Conservation (phyloP, 2,797 vertebrate species). For the Melanotaenia boesemani region DNA sequence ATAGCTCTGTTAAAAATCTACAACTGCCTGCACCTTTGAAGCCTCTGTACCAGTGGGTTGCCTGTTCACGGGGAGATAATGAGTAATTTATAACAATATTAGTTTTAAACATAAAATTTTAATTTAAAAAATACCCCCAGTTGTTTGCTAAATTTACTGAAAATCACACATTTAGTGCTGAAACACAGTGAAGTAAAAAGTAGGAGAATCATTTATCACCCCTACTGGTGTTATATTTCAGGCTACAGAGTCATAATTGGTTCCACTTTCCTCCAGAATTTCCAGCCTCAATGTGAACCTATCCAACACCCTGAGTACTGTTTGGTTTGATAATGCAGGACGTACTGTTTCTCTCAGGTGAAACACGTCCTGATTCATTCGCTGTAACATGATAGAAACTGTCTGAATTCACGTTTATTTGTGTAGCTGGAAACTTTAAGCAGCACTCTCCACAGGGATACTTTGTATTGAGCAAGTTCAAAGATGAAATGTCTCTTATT, state of each 20-base stretch:
- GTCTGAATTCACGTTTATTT: not conserved
- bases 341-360: not conserved
- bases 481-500: slow-evolving; percentile 6
- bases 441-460: not conserved
- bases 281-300: not conserved
- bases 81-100: too few species aligned
- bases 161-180: too few species aligned
- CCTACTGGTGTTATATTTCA: not conserved
- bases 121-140: too few species aligned
- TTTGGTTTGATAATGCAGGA: slow-evolving; percentile 10
- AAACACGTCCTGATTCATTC: not conserved
- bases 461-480: not conserved
- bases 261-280: not conserved
- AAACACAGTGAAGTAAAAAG: too few species aligned
- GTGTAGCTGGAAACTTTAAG: not conserved
- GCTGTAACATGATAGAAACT: not conserved
- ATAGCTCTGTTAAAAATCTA: too few species aligned
- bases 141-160: too few species aligned
- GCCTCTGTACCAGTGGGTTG: not conserved
- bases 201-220: too few species aligned
- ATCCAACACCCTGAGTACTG: not conserved
- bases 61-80: too few species aligned
- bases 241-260: not conserved
- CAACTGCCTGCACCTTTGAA: too few species aligned
- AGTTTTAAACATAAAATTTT: too few species aligned